Conservation (phyloP, 1,140 invertebrate genomes). For the Euura saliciscinereae region DNA sequence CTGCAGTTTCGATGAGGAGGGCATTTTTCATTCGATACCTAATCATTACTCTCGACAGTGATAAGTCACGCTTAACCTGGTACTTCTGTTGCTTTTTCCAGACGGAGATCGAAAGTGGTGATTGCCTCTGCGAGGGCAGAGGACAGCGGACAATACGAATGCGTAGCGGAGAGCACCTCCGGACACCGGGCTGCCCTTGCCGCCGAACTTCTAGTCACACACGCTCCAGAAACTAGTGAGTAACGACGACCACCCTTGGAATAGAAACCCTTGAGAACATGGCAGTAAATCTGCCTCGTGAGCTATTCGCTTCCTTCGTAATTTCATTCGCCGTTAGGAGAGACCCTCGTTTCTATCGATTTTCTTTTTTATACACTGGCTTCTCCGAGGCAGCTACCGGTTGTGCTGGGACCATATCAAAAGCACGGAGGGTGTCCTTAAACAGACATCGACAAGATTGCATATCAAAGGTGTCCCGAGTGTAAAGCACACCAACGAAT, state of each 20-base stretch:
- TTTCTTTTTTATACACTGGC: too few species aligned
- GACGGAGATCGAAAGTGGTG: constrained; percentile 78
- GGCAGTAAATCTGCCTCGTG: constrained; percentile 4
- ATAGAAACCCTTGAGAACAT: neutral
- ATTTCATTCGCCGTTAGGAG: neutral
- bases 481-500: too few species aligned
- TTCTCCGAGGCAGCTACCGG: too few species aligned
- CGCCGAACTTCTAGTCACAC: constrained; percentile 66
- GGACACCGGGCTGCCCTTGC: constrained; percentile 62
- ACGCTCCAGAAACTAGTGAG: constrained; percentile 62
- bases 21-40: too few species aligned
- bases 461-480: too few species aligned
- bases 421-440: too few species aligned
- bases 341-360: neutral
- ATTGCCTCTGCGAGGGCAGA: constrained; percentile 72
- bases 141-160: constrained; percentile 77
- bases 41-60: too few species aligned
- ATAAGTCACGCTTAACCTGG: neutral
- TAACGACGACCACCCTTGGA: constrained; percentile 23
- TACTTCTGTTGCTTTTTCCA: constrained; percentile 45
- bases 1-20: neutral
- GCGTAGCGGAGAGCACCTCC: constrained; percentile 67
- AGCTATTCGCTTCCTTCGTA: neutral
- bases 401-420: too few species aligned
- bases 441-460: too few species aligned